Evolutionary conservation across 2,113 vertebrate genomes (phyloP).

Genomic region (Genyomyrus donnyi): DNA sequence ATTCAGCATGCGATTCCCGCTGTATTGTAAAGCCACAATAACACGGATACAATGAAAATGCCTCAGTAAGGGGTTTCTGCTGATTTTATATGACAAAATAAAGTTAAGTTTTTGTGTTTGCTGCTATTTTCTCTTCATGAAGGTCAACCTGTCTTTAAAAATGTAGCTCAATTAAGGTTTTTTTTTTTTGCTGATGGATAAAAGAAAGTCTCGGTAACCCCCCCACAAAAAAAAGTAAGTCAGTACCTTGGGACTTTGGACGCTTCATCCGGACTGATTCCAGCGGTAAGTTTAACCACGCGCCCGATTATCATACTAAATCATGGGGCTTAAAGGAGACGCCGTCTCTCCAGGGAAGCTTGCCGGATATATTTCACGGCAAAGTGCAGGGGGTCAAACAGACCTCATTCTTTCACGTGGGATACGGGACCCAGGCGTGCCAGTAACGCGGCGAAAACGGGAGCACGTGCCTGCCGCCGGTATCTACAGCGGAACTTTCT

Average conservation of each 20-base stretch:
- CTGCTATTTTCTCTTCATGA: background rate
- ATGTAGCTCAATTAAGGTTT: background rate
- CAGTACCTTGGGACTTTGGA: background rate
- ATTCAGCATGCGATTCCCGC: background rate
- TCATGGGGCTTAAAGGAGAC: background rate
- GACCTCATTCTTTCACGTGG: constrained; percentile 9
- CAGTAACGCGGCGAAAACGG: background rate
- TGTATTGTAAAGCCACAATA: background rate
- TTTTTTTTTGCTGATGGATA: background rate
- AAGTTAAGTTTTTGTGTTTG: background rate
- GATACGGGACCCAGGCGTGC: background rate
- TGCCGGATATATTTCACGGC: constrained; percentile 33
- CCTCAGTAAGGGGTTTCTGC: background rate
- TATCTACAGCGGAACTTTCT: background rate
- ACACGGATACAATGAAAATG: background rate
- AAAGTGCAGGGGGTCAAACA: constrained; percentile 38
- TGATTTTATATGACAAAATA: background rate
- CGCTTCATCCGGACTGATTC: background rate
- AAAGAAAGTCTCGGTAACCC: background rate
- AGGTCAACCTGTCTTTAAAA: background rate
- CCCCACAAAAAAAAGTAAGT: background rate
- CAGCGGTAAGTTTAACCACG: background rate
- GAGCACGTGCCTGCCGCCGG: background rate
- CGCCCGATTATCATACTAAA: background rate
- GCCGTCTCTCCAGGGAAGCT: background rate